phyloP scores from a whole-genome alignment of 2,113 vertebrate species.

The Elachura formosa region DNA sequence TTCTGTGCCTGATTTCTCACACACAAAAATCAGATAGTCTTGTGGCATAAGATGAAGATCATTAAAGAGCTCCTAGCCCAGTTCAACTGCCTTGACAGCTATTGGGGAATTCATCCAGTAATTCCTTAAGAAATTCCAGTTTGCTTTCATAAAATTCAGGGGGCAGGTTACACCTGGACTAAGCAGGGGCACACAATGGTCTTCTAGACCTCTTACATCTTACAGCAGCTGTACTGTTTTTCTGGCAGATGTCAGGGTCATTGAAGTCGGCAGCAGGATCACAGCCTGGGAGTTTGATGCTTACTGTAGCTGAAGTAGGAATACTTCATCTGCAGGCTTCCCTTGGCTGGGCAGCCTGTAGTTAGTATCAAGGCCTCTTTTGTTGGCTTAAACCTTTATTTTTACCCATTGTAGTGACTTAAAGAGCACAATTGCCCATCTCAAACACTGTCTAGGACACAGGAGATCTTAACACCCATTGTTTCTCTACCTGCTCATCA shows the following conservation, averaged over 20 bases:
- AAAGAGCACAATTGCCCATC: not conserved
- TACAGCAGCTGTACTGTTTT: not conserved
- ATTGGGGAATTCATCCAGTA: not conserved
- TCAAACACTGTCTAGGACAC: not conserved
- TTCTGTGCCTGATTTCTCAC: not conserved
- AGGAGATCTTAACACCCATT: not conserved
- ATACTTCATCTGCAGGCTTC: not conserved
- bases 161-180: not conserved
- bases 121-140: not conserved
- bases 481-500: accelerated
- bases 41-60: not conserved
- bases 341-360: not conserved
- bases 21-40: not conserved
- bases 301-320: not conserved
- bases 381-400: not conserved
- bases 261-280: not conserved
- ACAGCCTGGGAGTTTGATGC: not conserved
- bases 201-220: not conserved
- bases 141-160: not conserved
- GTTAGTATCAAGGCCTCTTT: not conserved
- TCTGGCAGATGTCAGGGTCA: not conserved
- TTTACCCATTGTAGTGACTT: not conserved
- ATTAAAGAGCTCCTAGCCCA: not conserved
- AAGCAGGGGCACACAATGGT: not conserved
- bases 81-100: not conserved